Evolutionary conservation across 1,140 invertebrate genomes (phyloP), one percentile per base, ranked within the genome.

Genomic region (Temnothorax nylanderi): DNA sequence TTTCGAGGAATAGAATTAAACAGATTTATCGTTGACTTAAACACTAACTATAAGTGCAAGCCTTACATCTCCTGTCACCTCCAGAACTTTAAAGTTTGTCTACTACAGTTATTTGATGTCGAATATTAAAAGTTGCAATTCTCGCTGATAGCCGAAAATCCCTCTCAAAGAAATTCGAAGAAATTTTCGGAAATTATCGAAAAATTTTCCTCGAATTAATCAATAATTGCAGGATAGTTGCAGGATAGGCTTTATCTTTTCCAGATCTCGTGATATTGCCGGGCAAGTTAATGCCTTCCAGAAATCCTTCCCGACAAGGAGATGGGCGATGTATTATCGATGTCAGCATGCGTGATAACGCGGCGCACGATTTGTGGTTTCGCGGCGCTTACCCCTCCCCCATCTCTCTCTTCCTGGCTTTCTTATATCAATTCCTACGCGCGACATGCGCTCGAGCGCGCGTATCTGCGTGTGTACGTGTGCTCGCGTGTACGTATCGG

Each of bases 401-500:
- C 26, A 26, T 26, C 26, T 26, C 8, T 10, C 21, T 54, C 56
- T 26, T 3, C 41, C 41, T 69, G 21, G 34, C 62, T 87, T 90
- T 90, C 89, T 90, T 90, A 90, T 85, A 90, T 89, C 89, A 89
- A 89, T 89, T 82, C 18, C 72, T 58, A 21, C 65, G 51, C 51
- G 89, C 65, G 67, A 87, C 71, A 87, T 86, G 77, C 32, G 65
- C 78, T 74, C 95, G 92, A 92, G 92, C 92, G 92, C 87, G 84
- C 77, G 88, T 58, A 18, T 58, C 44, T 47, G 32, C 54, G 51
- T 47, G 21, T 34, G 18, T 44, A 18, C 8, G 37, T 56, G 21
- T 32, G 21, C 6, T 11, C 3, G 21, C 41, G 21, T 88, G 78
- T 65, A 41, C 56, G 62, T 80, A 80, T 49, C 21, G 26, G n/a